Percentiles rank a stretch among this genome's conserved stretches.
Evolutionary conservation across 2,888 invertebrate species (phyloP).

Genomic region (Cephus runcator): DNA sequence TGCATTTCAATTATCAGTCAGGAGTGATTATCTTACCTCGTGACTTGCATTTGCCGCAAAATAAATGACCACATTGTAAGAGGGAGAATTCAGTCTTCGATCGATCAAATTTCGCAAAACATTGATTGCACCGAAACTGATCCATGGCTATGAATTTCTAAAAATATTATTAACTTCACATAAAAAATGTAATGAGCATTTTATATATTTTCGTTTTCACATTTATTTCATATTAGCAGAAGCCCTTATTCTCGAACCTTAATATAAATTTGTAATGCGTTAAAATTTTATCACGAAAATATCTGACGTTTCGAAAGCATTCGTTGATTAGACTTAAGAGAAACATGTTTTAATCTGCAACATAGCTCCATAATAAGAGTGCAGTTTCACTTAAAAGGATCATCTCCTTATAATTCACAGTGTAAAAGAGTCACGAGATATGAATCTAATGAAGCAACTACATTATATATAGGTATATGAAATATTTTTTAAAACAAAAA

Average conservation of each 20-base stretch:
- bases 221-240: neutral
- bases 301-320: too few species aligned
- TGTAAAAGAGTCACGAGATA: too few species aligned
- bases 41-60: too few species aligned
- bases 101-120: neutral
- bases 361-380: neutral
- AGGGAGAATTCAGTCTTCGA: too few species aligned
- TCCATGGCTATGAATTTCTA: neutral
- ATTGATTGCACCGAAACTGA: neutral
- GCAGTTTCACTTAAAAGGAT: neutral
- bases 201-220: neutral
- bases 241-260: neutral
- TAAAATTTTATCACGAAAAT: neutral
- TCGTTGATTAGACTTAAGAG: neutral
- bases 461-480: neutral
- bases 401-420: neutral
- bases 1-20: too few species aligned
- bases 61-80: too few species aligned
- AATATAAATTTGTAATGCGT: neutral
- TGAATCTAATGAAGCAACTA: too few species aligned
- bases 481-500: neutral
- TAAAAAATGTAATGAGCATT: neutral
- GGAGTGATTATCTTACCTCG: too few species aligned
- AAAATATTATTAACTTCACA: neutral
- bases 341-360: neutral